phyloP scores from a whole-genome alignment of 1,140 invertebrate species.

The Popillia japonica region DNA sequence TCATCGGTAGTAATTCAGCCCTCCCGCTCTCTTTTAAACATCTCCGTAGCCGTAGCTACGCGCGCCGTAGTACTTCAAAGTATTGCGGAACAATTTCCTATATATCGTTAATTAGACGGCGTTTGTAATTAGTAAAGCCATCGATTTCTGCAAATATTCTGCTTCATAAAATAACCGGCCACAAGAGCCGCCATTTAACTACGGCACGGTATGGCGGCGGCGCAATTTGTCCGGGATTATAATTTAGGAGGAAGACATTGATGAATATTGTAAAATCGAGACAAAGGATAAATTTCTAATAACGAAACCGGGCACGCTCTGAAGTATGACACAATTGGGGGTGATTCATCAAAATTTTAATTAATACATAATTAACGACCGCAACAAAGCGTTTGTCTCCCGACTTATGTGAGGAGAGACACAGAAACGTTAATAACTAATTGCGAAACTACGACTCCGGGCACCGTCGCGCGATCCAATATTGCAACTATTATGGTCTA shows the following conservation, averaged over 20 bases:
- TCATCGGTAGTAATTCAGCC: slow-evolving; percentile 55
- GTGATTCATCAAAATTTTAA: slow-evolving; percentile 54
- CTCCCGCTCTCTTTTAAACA: not conserved
- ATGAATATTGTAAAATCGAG: slow-evolving; percentile 50
- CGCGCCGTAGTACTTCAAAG: slow-evolving; percentile 54
- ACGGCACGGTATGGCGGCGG: slow-evolving; percentile 30
- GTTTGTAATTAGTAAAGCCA: slow-evolving; percentile 58
- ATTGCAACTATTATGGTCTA: slow-evolving; percentile 34
- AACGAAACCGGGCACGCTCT: slow-evolving; percentile 44
- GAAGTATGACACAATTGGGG: slow-evolving; percentile 51
- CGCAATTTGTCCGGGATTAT: slow-evolving; percentile 45
- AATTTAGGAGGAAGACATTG: slow-evolving; percentile 50
- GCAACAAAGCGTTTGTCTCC: slow-evolving; percentile 53
- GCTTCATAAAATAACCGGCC: slow-evolving; percentile 52
- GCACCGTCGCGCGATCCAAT: slow-evolving; percentile 27
- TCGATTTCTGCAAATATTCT: slow-evolving; percentile 57
- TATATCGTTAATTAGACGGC: slow-evolving; percentile 60
- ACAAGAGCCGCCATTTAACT: slow-evolving; percentile 44
- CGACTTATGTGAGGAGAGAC: slow-evolving; percentile 40
- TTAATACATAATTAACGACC: slow-evolving; percentile 54
- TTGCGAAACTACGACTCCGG: slow-evolving; percentile 40
- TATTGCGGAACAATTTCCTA: slow-evolving; percentile 61
- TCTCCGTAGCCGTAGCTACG: not conserved
- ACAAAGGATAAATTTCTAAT: slow-evolving; percentile 53
- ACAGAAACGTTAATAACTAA: slow-evolving; percentile 40